Evolutionary conservation across 1,140 invertebrate genomes (phyloP).

Genomic region (Samia ricini): DNA sequence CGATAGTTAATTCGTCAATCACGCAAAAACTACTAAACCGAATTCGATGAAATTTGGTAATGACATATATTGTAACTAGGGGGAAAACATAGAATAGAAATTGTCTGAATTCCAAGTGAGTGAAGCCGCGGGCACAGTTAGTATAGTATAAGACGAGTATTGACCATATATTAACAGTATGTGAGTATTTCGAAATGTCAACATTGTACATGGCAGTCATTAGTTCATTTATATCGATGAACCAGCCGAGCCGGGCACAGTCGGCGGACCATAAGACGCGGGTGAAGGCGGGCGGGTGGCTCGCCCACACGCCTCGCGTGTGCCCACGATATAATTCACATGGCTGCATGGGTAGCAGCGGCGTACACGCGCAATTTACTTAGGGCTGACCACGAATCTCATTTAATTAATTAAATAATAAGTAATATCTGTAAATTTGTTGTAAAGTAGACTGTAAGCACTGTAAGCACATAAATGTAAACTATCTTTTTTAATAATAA

Average conservation of each 20-base stretch:
- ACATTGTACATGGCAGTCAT: neutral
- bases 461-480: too few species aligned
- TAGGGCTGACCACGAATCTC: conserved; percentile 34
- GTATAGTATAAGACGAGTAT: neutral
- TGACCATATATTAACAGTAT: neutral
- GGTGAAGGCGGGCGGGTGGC: conserved; percentile 5
- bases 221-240: neutral
- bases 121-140: too few species aligned
- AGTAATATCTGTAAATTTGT: too few species aligned
- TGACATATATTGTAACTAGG: too few species aligned
- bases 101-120: too few species aligned
- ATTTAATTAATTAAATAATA: neutral
- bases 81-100: too few species aligned
- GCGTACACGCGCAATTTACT: conserved; percentile 52
- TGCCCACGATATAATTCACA: conserved; percentile 55
- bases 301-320: conserved; percentile 48
- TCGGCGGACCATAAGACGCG: neutral
- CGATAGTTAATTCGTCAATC: too few species aligned
- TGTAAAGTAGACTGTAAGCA: too few species aligned
- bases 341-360: too few species aligned
- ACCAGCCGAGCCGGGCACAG: neutral
- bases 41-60: too few species aligned
- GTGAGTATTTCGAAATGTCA: neutral
- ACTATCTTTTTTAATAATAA: too few species aligned
- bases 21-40: too few species aligned